Conservation (phyloP, 2,113 vertebrate species). For the Eulemur macaco region DNA sequence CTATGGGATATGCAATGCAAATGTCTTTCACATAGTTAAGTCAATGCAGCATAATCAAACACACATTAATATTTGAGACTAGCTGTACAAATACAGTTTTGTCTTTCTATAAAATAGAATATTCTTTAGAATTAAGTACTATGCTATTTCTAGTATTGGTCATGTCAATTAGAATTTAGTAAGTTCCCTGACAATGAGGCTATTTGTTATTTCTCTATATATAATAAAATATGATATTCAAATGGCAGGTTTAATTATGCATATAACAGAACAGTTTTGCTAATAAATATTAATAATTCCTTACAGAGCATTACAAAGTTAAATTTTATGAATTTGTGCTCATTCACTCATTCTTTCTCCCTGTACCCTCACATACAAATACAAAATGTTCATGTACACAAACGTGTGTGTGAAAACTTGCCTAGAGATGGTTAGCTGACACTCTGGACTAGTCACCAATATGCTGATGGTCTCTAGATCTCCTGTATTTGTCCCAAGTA, state of each 20-base stretch:
- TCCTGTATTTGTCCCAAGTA: not conserved
- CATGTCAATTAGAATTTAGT: conserved; percentile 23
- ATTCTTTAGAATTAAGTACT: conserved; percentile 31
- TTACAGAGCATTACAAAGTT: not conserved
- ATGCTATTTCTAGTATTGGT: not conserved
- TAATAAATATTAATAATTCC: not conserved
- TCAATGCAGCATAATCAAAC: not conserved
- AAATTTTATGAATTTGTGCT: not conserved
- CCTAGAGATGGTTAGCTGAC: not conserved
- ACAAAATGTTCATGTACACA: not conserved
- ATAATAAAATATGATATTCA: not conserved
- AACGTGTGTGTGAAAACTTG: not conserved
- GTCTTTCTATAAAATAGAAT: not conserved
- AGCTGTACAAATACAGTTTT: not conserved
- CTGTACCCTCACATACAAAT: not conserved
- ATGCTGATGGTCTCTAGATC: not conserved
- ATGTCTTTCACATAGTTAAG: not conserved
- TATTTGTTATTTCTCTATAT: not conserved
- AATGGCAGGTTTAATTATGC: conserved; percentile 4
- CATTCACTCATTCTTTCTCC: not conserved
- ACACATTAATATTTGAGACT: not conserved
- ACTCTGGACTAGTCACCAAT: not conserved
- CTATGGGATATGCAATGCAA: not conserved
- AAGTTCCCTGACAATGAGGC: not conserved
- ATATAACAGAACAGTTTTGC: conserved; percentile 28